Evolutionary conservation across 2,113 vertebrate species (phyloP).

Genomic region (Tetrax tetrax): DNA sequence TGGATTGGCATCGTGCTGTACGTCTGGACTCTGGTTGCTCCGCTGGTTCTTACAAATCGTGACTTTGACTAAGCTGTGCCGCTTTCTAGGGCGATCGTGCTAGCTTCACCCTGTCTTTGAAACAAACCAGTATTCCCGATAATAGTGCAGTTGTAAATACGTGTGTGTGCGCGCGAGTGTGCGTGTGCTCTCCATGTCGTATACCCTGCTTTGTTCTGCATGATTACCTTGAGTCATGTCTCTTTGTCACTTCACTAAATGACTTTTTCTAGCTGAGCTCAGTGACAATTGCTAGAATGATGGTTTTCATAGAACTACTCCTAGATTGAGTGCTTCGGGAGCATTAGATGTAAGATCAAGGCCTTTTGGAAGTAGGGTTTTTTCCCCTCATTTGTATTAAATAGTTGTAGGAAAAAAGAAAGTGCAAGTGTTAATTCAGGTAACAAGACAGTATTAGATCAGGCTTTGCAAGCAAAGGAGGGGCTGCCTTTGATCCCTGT

Average conservation of each 20-base stretch:
- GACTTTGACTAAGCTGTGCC: conserved; percentile 88
- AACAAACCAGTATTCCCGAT: conserved; percentile 58
- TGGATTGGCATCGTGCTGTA: conserved; percentile 97
- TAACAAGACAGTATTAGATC: background rate
- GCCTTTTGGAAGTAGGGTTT: background rate
- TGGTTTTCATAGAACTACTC: conserved; percentile 9
- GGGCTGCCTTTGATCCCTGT: conserved; percentile 57
- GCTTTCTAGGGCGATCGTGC: background rate
- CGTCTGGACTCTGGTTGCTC: conserved; percentile 95
- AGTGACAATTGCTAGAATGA: background rate
- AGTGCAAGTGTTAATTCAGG: background rate
- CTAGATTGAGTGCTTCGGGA: background rate
- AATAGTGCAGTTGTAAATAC: conserved; percentile 62
- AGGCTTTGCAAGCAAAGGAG: conserved; percentile 6
- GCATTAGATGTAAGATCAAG: background rate
- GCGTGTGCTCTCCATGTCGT: conserved; percentile 29
- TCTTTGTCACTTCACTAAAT: conserved; percentile 50
- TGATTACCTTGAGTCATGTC: conserved; percentile 61
- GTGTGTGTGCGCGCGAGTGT: background rate
- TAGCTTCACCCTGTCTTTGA: conserved; percentile 2
- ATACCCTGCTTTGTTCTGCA: conserved; percentile 66
- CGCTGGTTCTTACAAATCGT: conserved; percentile 94
- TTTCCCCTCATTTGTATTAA: background rate
- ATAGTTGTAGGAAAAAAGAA: background rate
- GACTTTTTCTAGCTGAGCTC: conserved; percentile 56